Percentiles rank a stretch among this genome's conserved stretches.
Conservation (phyloP, 2,888 invertebrate genomes). For the Acleris laterana region DNA sequence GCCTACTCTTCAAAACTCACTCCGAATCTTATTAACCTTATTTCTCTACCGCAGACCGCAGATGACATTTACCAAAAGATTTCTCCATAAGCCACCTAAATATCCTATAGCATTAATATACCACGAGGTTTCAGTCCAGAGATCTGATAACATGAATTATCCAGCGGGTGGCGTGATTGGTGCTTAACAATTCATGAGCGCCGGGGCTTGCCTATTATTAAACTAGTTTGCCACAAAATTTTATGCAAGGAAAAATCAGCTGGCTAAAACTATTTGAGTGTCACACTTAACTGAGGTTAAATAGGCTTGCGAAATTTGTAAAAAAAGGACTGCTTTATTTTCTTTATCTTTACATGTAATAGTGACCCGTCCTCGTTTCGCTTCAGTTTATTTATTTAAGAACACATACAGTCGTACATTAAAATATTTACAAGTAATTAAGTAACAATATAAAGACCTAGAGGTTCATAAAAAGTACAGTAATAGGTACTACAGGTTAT, state of each 20-base stretch:
- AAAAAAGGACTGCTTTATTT: too few relatives aligned
- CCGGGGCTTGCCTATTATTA: neutral
- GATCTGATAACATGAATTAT: slow-evolving; percentile 3
- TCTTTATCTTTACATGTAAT: too few relatives aligned
- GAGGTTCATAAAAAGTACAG: too few relatives aligned
- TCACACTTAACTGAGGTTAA: neutral
- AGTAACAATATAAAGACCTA: too few relatives aligned
- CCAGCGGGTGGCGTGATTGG: slow-evolving; percentile 7
- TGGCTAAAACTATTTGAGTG: neutral
- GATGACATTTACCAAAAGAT: neutral
- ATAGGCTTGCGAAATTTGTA: neutral
- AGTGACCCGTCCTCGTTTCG: too few relatives aligned
- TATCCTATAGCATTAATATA: neutral
- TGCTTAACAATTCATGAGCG: slow-evolving; percentile 1
- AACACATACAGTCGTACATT: too few relatives aligned
- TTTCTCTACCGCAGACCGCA: neutral
- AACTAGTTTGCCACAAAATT: neutral
- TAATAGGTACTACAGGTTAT: too few relatives aligned
- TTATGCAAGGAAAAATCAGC: neutral
- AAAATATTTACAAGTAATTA: too few relatives aligned
- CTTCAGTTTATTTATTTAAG: too few relatives aligned
- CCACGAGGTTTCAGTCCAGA: neutral
- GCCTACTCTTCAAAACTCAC: too few relatives aligned
- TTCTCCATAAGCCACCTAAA: neutral
- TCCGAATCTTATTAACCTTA: too few relatives aligned